Evolutionary conservation across 2,888 invertebrate species (phyloP).

Genomic region (Cryptocephalus primarius): DNA sequence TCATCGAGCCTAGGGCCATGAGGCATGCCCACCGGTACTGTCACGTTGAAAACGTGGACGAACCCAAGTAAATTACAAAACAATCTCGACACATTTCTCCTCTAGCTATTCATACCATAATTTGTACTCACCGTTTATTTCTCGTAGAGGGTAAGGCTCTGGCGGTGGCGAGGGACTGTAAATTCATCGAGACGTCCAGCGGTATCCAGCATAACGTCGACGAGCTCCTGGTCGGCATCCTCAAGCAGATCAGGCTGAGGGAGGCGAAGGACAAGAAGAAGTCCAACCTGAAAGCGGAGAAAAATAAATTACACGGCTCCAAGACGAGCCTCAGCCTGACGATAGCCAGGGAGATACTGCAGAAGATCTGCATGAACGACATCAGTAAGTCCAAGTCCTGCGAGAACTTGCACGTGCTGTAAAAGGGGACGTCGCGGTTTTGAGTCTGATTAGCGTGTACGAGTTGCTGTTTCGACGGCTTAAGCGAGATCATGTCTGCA

Average conservation of each 20-base stretch:
- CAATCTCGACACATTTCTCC: too few relatives aligned
- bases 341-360: conserved; percentile 69
- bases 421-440: conserved; percentile 24
- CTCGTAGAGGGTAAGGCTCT: conserved; percentile 77
- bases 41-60: too few relatives aligned
- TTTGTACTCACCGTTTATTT: too few relatives aligned
- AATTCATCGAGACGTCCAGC: conserved; percentile 92
- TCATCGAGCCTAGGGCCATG: too few relatives aligned
- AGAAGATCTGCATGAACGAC: conserved; percentile 78
- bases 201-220: conserved; percentile 96
- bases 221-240: conserved; percentile 84
- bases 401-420: conserved; percentile 76
- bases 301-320: conserved; percentile 59
- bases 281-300: conserved; percentile 25
- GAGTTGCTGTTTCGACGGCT: too few relatives aligned
- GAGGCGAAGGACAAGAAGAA: conserved; percentile 57
- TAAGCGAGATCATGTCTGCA: too few relatives aligned
- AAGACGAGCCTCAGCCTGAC: conserved; percentile 72
- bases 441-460: too few relatives aligned
- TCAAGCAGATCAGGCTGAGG: conserved; percentile 78
- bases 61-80: too few relatives aligned
- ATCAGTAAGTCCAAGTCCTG: conserved; percentile 77
- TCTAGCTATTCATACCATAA: too few relatives aligned
- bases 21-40: too few relatives aligned
- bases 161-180: conserved; percentile 79